Evolutionary conservation across 2,888 invertebrate genomes (phyloP).

Genomic region (Xanthorhoe designata): DNA sequence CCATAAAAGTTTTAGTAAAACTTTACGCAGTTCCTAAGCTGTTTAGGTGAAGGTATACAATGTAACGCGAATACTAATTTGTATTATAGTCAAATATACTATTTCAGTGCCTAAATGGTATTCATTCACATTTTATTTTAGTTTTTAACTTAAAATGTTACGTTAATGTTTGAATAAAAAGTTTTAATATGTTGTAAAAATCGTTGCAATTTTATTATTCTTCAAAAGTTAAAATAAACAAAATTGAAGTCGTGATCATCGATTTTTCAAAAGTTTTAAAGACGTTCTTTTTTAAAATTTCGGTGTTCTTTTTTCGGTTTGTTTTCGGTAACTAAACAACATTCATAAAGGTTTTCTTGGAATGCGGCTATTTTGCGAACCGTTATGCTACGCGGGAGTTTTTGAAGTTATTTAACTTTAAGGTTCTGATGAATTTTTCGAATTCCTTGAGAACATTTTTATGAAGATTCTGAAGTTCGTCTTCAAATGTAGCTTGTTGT

Average conservation of each 20-base stretch:
- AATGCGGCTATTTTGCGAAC: constrained; percentile 26
- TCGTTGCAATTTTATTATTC: background rate
- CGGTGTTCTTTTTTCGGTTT: constrained; percentile 21
- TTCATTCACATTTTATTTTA: background rate
- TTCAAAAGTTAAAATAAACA: constrained; percentile 19
- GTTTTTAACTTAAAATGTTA: too few relatives aligned
- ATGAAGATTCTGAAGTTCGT: background rate
- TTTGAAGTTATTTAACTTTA: constrained; percentile 17
- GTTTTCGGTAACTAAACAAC: constrained; percentile 33
- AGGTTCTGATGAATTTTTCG: constrained; percentile 6
- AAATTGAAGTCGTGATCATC: constrained; percentile 20
- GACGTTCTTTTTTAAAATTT: background rate
- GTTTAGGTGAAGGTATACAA: constrained; percentile 4
- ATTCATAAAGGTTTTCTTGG: constrained; percentile 38
- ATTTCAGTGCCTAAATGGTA: background rate
- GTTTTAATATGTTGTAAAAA: background rate
- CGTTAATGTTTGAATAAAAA: too few relatives aligned
- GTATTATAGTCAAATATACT: background rate
- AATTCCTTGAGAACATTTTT: background rate
- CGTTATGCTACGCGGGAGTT: constrained; percentile 15
- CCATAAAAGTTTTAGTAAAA: constrained; percentile 16
- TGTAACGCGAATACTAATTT: constrained; percentile 31
- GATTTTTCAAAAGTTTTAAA: constrained; percentile 27
- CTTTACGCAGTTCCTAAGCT: constrained; percentile 4
- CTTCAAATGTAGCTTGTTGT: background rate